A percentile compares a stretch with the other conserved stretches of the same genome.
phyloP scores from a whole-genome alignment of 2,113 vertebrate species.

The Seriola rivoliana region DNA sequence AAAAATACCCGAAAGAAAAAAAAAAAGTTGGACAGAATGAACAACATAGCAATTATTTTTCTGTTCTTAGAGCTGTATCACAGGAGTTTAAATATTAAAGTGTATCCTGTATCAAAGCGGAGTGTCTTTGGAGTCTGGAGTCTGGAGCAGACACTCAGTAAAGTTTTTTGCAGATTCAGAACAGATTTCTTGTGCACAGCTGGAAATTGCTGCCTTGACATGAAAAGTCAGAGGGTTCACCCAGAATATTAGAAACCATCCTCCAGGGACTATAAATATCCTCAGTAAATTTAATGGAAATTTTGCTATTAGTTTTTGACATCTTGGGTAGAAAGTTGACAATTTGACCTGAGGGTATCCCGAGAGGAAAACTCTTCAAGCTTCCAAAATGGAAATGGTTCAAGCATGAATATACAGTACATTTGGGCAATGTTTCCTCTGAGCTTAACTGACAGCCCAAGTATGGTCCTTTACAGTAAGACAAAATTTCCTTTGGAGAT shows the following conservation, averaged over 20 bases:
- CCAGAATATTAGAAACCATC: constrained; percentile 14
- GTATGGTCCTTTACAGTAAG: background rate
- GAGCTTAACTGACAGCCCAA: constrained; percentile 16
- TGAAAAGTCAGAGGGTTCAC: constrained; percentile 23
- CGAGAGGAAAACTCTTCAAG: background rate
- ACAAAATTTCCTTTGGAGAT: background rate
- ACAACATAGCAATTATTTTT: background rate
- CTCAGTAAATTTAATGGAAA: constrained; percentile 30
- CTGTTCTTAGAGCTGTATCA: background rate
- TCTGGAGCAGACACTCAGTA: background rate
- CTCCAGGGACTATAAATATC: constrained; percentile 17
- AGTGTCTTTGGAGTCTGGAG: background rate
- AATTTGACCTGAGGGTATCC: constrained; percentile 25
- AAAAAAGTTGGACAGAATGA: background rate
- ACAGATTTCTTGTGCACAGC: constrained; percentile 4
- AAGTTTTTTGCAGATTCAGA: constrained; percentile 1
- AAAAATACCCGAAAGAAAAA: background rate
- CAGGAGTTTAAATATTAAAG: background rate
- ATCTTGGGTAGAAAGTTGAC: constrained; percentile 18
- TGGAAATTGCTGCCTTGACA: constrained; percentile 7
- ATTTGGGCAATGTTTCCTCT: constrained; percentile 3
- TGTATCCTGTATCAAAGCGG: background rate
- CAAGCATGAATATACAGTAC: constrained; percentile 29
- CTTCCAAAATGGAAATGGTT: constrained; percentile 26
- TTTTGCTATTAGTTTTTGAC: constrained; percentile 21